phyloP scores from a whole-genome alignment of 2,888 invertebrate species.

The Xylota sylvarum region DNA sequence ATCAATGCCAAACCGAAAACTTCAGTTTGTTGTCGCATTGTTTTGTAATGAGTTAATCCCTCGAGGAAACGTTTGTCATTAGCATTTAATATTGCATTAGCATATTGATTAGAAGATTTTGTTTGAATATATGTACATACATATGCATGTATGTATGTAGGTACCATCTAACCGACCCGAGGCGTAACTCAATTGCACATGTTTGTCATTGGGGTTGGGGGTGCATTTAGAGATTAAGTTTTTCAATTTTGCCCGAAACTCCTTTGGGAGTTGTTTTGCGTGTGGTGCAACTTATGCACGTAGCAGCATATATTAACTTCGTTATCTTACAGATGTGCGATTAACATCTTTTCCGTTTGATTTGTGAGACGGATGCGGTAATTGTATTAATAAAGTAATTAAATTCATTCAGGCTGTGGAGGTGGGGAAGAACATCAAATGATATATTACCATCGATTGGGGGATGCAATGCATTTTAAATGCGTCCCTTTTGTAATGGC shows the following conservation, averaged over 20 bases:
- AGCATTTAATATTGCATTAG: constrained; percentile 75
- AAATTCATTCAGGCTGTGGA: constrained; percentile 50
- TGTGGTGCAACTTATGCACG: constrained; percentile 5
- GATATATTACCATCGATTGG: constrained; percentile 45
- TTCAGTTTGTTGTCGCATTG: constrained; percentile 54
- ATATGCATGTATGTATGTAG: too few relatives aligned
- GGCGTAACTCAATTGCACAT: constrained; percentile 3
- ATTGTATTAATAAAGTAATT: constrained; percentile 66
- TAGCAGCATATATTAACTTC: constrained; percentile 54
- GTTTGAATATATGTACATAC: constrained; percentile 29
- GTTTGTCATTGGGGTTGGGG: neutral
- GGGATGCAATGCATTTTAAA: constrained; percentile 40
- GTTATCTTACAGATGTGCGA: constrained; percentile 60
- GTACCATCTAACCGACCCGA: neutral
- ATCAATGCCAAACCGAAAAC: constrained; percentile 29
- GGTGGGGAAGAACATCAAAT: constrained; percentile 14
- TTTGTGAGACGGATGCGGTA: constrained; percentile 64
- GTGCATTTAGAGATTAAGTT: constrained; percentile 22
- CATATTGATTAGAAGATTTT: constrained; percentile 72
- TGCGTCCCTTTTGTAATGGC: constrained; percentile 40
- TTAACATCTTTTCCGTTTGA: constrained; percentile 68
- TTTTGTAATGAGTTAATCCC: constrained; percentile 71
- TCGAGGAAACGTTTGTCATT: constrained; percentile 70
- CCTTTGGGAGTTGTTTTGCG: constrained; percentile 33
- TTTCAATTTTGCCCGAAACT: constrained; percentile 29